Percentiles rank a stretch among this genome's conserved stretches.
phyloP scores from a whole-genome alignment of 1,140 invertebrate genomes.

The Diprion similis region DNA sequence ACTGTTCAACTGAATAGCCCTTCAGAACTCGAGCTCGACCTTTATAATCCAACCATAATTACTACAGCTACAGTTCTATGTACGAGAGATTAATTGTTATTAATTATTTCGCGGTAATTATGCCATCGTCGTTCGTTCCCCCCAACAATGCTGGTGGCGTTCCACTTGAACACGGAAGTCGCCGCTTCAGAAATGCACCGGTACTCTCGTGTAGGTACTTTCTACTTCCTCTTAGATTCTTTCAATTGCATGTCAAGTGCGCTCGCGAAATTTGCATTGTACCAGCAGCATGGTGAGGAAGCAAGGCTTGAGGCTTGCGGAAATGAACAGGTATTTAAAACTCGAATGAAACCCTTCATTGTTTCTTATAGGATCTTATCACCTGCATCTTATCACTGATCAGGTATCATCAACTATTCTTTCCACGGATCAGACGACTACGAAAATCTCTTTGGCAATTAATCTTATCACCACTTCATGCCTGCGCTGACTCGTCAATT shows the following conservation, averaged over 20 bases:
- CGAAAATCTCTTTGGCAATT: no score
- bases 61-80: constrained; percentile 2
- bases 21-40: constrained; percentile 3
- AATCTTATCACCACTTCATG: no score
- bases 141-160: constrained; percentile 1
- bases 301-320: no score
- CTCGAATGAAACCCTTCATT: no score
- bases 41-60: constrained; percentile 6
- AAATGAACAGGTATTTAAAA: no score
- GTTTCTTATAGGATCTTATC: no score
- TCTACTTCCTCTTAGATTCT: neutral
- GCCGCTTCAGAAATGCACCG: neutral
- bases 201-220: neutral
- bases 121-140: constrained; percentile 3
- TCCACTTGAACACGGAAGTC: constrained; percentile 2
- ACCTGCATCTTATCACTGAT: no score
- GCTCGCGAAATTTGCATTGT: neutral
- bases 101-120: constrained; percentile 8
- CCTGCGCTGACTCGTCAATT: no score
- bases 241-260: constrained; percentile 2
- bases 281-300: neutral
- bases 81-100: constrained; percentile 8
- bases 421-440: no score
- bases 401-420: neutral
- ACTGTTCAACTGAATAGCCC: neutral